Evolutionary conservation across 1,140 invertebrate species (phyloP).

Genomic region (Penaeus japonicus): DNA sequence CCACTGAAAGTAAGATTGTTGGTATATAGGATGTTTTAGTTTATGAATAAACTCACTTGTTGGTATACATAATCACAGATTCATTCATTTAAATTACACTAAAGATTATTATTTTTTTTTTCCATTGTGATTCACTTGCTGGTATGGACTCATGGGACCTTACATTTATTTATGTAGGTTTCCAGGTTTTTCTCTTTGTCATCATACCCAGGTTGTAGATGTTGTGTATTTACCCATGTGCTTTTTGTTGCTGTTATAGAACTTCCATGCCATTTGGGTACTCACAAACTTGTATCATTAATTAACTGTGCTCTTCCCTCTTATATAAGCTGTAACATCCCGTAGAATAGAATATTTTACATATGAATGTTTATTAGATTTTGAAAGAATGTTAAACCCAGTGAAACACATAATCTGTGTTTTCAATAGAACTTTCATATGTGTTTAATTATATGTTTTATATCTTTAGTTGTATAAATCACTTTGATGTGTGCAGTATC

Average conservation of each 20-base stretch:
- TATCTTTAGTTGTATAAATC: neutral
- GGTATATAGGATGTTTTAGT: constrained; percentile 18
- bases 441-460: too few species aligned
- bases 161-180: neutral
- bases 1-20: constrained; percentile 15
- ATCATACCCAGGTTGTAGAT: neutral
- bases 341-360: constrained; percentile 34
- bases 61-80: neutral
- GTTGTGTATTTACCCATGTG: neutral
- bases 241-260: constrained; percentile 20
- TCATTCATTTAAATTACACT: too few species aligned
- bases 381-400: constrained; percentile 34
- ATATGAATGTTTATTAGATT: constrained; percentile 29
- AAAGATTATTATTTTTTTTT: too few species aligned
- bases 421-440: neutral
- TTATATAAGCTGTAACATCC: constrained; percentile 15
- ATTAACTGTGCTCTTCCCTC: constrained; percentile 2
- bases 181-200: too few species aligned
- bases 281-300: neutral
- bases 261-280: constrained; percentile 17
- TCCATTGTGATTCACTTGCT: neutral
- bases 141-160: neutral
- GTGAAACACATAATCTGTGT: constrained; percentile 37
- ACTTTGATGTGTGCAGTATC: constrained; percentile 14
- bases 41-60: neutral